Evolutionary conservation across 2,888 invertebrate species (phyloP), one percentile per base, ranked within the genome.

Genomic region (Seladonia tumulorum): DNA sequence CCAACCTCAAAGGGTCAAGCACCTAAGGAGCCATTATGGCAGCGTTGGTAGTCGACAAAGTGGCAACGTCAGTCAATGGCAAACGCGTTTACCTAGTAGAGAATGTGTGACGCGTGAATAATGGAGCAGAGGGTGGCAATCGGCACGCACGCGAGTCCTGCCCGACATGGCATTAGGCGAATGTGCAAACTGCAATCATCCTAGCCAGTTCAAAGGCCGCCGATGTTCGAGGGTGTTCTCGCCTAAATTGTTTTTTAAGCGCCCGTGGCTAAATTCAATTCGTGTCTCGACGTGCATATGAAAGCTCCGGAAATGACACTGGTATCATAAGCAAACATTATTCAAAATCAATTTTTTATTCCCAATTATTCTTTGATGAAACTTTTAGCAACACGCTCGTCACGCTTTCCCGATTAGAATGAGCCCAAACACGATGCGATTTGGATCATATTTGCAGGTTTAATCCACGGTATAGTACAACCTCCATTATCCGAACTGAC

Each of bases 21-120:
- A 60, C 14, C 14, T 25, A 14, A 25, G 18, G 35, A 60, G 25
- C 8, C n/a, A 18, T 45, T 29, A 25, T 60, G 35, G 72, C 66
- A 47, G 66, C 57, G 18, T 76, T 73, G 16, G 42, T 53, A 71
- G 42, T 12, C 2, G 2, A 25, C 12, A 0, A 22, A 57, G 73
- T 5, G 81, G 81, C 78, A 79, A 79, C 71, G 73, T 79, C 53
- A 74, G 29, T 14, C 66, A 73, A 73, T 39, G 25, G 84, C 82
- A 60, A 76, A 71, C 84, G 81, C 79, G 81, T 87, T 81, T 83
- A 72, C 81, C 76, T 53, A 60, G 25, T 25, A 60, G 81, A 10
- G 73, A 75, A 83, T 73, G 71, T 60, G 70, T 74, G 78, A 76
- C 63, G 68, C 63, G 71, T 84, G 76, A 88, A 88, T 88, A 87